A percentile compares a stretch with the other conserved stretches of the same genome.
phyloP scores from a whole-genome alignment of 2,888 invertebrate species.

The Plagodis dolabraria region DNA sequence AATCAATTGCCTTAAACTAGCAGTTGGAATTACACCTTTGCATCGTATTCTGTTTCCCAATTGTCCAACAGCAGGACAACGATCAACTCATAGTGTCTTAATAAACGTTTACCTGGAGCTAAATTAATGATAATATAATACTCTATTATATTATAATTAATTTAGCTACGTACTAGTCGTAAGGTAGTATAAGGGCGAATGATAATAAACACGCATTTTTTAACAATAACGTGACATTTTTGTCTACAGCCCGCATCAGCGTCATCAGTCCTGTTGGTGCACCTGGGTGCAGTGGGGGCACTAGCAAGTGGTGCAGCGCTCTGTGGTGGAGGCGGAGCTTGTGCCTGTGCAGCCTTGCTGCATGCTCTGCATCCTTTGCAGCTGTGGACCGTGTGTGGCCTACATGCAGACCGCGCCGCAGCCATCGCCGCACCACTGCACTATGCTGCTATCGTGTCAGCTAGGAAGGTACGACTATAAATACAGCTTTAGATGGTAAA shows the following conservation, averaged over 20 bases:
- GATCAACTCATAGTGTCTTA: no score
- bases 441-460: constrained; percentile 90
- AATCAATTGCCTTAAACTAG: no score
- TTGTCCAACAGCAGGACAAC: no score
- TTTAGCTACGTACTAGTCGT: no score
- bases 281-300: constrained; percentile 89
- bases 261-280: constrained; percentile 89
- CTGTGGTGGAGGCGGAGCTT: constrained; percentile 87
- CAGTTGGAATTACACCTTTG: no score
- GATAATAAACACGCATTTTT: no score
- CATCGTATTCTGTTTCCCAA: no score
- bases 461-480: constrained; percentile 82
- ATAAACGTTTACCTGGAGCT: no score
- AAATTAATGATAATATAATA: no score
- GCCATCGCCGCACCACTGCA: constrained; percentile 92
- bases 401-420: constrained; percentile 92
- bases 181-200: no score
- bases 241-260: constrained; percentile 85
- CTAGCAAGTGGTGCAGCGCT: constrained; percentile 88
- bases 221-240: neutral
- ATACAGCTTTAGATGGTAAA: neutral
- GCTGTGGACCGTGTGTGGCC: constrained; percentile 91
- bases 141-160: no score
- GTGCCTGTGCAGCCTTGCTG: constrained; percentile 88
- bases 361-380: constrained; percentile 90